Evolutionary conservation across 2,888 invertebrate genomes (phyloP).

Genomic region (Heliconius sara): DNA sequence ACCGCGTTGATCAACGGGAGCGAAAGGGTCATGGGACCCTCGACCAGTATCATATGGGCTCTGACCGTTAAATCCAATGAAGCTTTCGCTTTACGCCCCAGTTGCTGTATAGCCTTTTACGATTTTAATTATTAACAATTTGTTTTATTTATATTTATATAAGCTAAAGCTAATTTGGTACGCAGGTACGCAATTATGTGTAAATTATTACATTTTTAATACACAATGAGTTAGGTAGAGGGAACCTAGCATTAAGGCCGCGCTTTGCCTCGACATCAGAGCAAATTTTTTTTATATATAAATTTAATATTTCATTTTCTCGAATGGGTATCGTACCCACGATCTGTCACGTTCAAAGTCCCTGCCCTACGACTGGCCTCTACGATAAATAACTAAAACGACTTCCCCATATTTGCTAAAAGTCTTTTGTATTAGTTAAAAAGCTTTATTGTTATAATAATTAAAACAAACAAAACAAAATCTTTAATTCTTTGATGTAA

Average conservation of each 20-base stretch:
- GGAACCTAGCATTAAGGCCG: too few relatives aligned
- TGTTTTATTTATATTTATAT: background rate
- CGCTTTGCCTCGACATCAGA: too few relatives aligned
- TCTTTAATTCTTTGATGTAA: conserved; percentile 24
- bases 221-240: background rate
- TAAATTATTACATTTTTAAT: background rate
- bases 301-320: too few relatives aligned
- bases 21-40: conserved; percentile 61
- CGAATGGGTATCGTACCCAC: too few relatives aligned
- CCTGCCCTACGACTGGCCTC: too few relatives aligned
- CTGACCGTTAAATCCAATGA: conserved; percentile 35
- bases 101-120: conserved; percentile 25
- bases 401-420: background rate
- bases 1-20: conserved; percentile 69
- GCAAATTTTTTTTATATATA: too few relatives aligned
- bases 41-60: conserved; percentile 56
- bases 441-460: background rate
- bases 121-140: conserved; percentile 2
- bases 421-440: background rate
- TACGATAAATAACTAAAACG: background rate
- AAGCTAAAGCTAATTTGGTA: background rate
- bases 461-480: conserved; percentile 18
- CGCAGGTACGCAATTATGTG: background rate
- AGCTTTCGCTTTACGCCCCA: conserved; percentile 29
- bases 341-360: too few relatives aligned